Base-by-base conservation (phyloP, 2,113 vertebrate genomes). In the Okapia johnstoni region DNA sequence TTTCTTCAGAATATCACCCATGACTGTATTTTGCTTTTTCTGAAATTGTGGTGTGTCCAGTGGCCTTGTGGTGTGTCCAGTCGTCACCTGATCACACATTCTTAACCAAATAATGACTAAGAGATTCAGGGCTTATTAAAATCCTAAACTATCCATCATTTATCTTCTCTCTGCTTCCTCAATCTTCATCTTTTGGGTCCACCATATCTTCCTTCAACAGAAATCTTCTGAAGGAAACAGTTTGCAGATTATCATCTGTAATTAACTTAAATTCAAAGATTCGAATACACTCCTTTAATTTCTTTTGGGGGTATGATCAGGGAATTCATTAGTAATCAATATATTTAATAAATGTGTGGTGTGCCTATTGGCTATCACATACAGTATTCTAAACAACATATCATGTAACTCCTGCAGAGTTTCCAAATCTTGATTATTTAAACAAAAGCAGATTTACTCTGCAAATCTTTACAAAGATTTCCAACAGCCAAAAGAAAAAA, bases 371-470 rank as follows among this genome's bases (percentile, higher is more conserved):
- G 14, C 28, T 33, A 81, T 91, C 9, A 46, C 0, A 1, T 17
- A 94, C 46, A 43, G 40, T 40, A 52, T 97, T 98, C 80, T 85
- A 25, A 83, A 43, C 61, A 70, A 80, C 58, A 2, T 98, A 90
- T 95, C 93, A 58, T 60, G 28, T 54, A 95, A 94, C 79, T 96
- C 6, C 7, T 97, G 36, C 58, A 5, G 76, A 94, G 73, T 97
- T 98, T 98, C 76, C 88, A 97, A 98, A 98, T 90, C 83, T 6
- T 93, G 93, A 83, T 97, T 98, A 89, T 97, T 98, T 98, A 98
- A 93, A 85, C 96, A 97, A 98, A 98, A 90, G n/a, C 97, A 98
- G 96, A 96, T 97, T 97, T 96, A 98, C 95, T 98, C 85, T 97
- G 79, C 25, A 93, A 96, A 97, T 93, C 97, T 98, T 94, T 95